phyloP scores from a whole-genome alignment of 2,797 vertebrate genomes.

The Sylvilagus floridanus region DNA sequence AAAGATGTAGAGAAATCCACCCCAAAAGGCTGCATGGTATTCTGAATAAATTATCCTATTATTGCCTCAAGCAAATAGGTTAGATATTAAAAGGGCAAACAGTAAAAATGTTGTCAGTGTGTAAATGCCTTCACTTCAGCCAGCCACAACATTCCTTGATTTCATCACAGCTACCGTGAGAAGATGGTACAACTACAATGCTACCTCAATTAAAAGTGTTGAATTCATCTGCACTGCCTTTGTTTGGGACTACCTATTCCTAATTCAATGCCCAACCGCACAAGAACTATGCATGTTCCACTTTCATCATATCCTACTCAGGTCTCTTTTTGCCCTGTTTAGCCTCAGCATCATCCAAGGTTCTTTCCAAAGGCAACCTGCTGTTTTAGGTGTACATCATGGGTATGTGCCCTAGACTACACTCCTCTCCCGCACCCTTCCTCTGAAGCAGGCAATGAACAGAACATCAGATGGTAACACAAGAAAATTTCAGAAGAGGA shows the following conservation, averaged over 20 bases:
- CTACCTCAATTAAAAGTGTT: neutral
- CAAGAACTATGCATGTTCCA: neutral
- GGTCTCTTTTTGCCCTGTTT: neutral
- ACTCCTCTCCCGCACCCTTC: neutral
- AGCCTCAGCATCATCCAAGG: neutral
- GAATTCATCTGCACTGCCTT: neutral
- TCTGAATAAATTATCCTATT: constrained; percentile 47
- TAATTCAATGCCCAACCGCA: neutral
- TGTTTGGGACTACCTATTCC: neutral
- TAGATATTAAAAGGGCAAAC: neutral
- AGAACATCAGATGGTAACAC: neutral
- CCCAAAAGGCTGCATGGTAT: neutral
- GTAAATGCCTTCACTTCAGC: neutral
- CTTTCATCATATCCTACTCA: neutral
- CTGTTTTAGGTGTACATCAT: neutral
- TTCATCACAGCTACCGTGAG: neutral
- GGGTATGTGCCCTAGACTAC: neutral
- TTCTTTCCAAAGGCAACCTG: neutral
- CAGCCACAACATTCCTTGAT: neutral
- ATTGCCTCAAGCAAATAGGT: neutral
- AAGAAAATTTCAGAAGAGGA: neutral
- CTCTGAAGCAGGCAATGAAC: neutral
- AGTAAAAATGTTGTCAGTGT: neutral
- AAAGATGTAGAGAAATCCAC: constrained; percentile 53
- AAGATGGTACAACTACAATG: neutral